Base-by-base conservation (phyloP, 2,888 invertebrate genomes). In the Apamea epomidion region DNA sequence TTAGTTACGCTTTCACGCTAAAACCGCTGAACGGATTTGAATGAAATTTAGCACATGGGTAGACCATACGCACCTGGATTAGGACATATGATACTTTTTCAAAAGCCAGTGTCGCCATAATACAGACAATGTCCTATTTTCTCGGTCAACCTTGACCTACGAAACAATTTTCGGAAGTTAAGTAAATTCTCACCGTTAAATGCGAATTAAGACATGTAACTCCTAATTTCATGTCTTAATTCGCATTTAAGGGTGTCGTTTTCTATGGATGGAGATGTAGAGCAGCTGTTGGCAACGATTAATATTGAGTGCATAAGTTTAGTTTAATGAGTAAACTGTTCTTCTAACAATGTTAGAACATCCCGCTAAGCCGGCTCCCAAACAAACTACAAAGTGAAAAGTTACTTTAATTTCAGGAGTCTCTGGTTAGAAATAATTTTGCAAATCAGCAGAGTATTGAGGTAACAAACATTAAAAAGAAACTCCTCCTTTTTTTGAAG, bases 161-260 rank as follows among this genome's bases (percentile, higher is more conserved):
- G 37, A 42, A 79, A 48, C 16, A 32, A 67, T 58, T 68, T 64
- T 21, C 69, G n/a, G 64, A 45, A 42, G 32, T 69, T 29, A 60
- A 62, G 48, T 10, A 25, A 48, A 76, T 48, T 54, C 5, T 51
- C 18, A 12, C 7, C n/a, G 12, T 21, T 65, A 32, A 48, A 74
- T 65, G 5, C 12, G 29, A 78, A 79, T 77, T 77, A 78, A 62
- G 60, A 54, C 64, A 45, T 76, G 32, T 70, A 45, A 51, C 37
- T 48, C 37, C 62, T 2, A 14, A 45, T 2, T 48, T 48, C 16
- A 48, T 48, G 48, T 48, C 48, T 16, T 48, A 48, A 48, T 48
- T 48, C 48, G 48, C 48, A 16, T 16, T 48, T 14, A 16, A 12
- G 16, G 48, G 48, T 48, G 48, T 48, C 48, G 48, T 48, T 48